Conservation (phyloP, 2,888 invertebrate species). For the Plemyria rubiginata region DNA sequence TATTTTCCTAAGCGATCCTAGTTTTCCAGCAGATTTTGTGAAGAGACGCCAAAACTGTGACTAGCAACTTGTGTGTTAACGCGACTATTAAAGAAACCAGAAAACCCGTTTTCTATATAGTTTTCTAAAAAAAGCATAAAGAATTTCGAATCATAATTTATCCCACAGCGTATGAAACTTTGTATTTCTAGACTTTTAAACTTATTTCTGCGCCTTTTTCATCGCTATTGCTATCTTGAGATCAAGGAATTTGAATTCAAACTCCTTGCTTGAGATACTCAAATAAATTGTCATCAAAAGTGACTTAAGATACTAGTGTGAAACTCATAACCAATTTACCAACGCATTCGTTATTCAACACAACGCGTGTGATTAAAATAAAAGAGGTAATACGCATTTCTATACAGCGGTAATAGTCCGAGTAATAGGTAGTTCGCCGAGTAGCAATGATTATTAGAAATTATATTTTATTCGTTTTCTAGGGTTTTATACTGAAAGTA, state of each 20-base stretch:
- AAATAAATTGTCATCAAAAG: not conserved
- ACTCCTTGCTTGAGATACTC: not conserved
- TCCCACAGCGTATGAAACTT: too few relatives aligned
- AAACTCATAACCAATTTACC: conserved; percentile 43
- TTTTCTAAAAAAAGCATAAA: too few relatives aligned
- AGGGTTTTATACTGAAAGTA: conserved; percentile 3
- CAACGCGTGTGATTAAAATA: conserved; percentile 58
- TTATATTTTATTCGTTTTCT: conserved; percentile 38
- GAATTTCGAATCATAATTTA: too few relatives aligned
- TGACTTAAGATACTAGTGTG: not conserved
- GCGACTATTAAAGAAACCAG: too few relatives aligned
- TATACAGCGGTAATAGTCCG: conserved; percentile 47
- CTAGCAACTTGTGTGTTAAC: too few relatives aligned
- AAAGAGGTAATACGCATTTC: conserved; percentile 41
- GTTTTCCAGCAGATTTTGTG: too few relatives aligned
- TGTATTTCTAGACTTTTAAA: too few relatives aligned
- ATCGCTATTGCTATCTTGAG: not conserved
- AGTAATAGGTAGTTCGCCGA: conserved; percentile 48
- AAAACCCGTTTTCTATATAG: too few relatives aligned
- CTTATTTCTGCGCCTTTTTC: not conserved
- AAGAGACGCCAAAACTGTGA: too few relatives aligned
- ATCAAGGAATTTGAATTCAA: not conserved
- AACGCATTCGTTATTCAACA: conserved; percentile 48
- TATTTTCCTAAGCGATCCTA: too few relatives aligned
- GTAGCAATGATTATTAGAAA: conserved; percentile 48